A percentile compares a stretch with the other conserved stretches of the same genome.
Evolutionary conservation across 2,888 invertebrate species (phyloP).

Genomic region (Mesoligia furuncula): DNA sequence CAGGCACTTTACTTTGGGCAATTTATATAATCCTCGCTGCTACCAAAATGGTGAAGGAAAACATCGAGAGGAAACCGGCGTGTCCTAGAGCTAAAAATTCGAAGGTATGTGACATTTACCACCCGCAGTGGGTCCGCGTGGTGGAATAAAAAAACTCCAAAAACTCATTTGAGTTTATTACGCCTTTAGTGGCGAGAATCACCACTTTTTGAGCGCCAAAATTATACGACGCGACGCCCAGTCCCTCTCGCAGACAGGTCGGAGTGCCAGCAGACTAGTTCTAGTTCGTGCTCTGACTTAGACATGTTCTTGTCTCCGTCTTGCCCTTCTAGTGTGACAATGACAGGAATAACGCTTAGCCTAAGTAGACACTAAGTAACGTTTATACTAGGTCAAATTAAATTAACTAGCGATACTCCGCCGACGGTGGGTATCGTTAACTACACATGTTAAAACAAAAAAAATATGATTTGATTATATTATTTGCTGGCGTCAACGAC

Average conservation of each 20-base stretch:
- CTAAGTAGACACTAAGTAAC: not conserved
- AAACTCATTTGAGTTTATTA: too few relatives aligned
- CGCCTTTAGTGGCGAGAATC: not conserved
- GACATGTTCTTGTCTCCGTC: not conserved
- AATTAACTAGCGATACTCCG: not conserved
- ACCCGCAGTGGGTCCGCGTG: not conserved
- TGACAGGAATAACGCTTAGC: not conserved
- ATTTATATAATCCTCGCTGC: not conserved
- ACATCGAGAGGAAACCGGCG: not conserved
- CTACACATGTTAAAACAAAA: too few relatives aligned
- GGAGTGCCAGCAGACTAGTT: not conserved
- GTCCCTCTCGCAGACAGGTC: not conserved
- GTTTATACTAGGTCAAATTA: not conserved
- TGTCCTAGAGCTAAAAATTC: not conserved
- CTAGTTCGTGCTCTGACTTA: not conserved
- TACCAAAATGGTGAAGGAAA: not conserved
- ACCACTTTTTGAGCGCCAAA: not conserved
- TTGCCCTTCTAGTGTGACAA: not conserved
- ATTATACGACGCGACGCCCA: not conserved
- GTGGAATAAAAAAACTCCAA: not conserved
- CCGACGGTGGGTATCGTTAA: not conserved
- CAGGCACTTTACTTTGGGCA: not conserved
- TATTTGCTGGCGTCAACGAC: not conserved
- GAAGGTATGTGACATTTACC: not conserved
- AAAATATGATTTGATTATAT: too few relatives aligned